Conservation (phyloP, 23 tunicate genomes). For the Halocynthia roretzi region DNA sequence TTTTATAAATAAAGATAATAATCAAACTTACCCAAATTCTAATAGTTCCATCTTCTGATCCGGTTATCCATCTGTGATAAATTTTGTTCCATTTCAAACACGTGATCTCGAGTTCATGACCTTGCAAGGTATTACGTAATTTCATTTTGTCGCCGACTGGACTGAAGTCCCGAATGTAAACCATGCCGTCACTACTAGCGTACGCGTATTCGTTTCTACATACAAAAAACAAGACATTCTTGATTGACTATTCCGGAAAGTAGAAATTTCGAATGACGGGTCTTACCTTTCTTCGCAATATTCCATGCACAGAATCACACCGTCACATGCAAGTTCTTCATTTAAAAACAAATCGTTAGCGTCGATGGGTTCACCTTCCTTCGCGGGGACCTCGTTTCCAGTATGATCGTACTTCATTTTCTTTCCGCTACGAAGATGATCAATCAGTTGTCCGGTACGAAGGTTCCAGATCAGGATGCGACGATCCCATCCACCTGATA, state of each 20-base stretch:
- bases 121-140: conserved; percentile 74
- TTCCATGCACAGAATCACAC: conserved; percentile 71
- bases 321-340: conserved; percentile 83
- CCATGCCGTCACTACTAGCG: conserved; percentile 87
- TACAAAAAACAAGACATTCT: conserved; percentile 5
- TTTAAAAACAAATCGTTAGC: conserved; percentile 15
- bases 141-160: conserved; percentile 72
- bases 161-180: conserved; percentile 71
- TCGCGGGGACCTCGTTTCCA: conserved; percentile 14
- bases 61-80: conserved; percentile 81
- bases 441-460: conserved; percentile 58
- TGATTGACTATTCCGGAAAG: not conserved
- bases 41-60: conserved; percentile 84
- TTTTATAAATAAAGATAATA: not conserved
- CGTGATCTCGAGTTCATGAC: conserved; percentile 88
- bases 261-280: not conserved
- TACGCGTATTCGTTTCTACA: conserved; percentile 81
- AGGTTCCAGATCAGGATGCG: conserved; percentile 72
- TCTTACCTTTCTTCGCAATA: conserved; percentile 73
- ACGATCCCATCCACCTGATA: conserved; percentile 93
- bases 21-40: conserved; percentile 63
- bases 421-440: conserved; percentile 56
- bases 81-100: conserved; percentile 61
- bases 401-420: not conserved
- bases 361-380: conserved; percentile 20